Evolutionary conservation across 2,113 vertebrate species (phyloP).

Genomic region (Melanocharis versteri): DNA sequence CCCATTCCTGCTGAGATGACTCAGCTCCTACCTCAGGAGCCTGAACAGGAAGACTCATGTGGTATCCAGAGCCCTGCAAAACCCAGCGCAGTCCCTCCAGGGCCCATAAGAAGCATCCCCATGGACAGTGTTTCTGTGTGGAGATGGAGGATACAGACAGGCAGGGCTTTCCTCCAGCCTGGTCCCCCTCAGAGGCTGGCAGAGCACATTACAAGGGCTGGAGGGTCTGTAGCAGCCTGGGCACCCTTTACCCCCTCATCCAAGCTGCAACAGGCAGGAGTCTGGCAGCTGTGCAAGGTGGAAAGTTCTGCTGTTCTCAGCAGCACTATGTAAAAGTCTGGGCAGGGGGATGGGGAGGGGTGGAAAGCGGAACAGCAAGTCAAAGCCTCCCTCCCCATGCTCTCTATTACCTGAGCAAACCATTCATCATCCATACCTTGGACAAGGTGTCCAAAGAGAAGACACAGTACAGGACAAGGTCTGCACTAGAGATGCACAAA

Average conservation of each 20-base stretch:
- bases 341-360: accelerated
- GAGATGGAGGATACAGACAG: neutral
- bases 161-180: neutral
- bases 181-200: neutral
- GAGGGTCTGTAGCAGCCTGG: neutral
- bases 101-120: neutral
- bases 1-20: neutral
- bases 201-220: neutral
- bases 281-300: neutral
- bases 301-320: neutral
- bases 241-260: neutral
- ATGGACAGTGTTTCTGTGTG: neutral
- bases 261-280: neutral
- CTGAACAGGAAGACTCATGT: neutral
- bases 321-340: neutral
- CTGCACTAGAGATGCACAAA: neutral
- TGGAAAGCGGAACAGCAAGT: neutral
- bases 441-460: neutral
- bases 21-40: neutral
- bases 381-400: neutral
- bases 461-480: neutral
- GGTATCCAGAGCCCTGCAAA: neutral
- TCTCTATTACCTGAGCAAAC: neutral
- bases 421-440: neutral
- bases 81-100: neutral